These are phyloP conservation scores for Serilophus lunatus DNA, from an alignment of 2,113 vertebrate species.

Conservation along the genomic window DNA sequence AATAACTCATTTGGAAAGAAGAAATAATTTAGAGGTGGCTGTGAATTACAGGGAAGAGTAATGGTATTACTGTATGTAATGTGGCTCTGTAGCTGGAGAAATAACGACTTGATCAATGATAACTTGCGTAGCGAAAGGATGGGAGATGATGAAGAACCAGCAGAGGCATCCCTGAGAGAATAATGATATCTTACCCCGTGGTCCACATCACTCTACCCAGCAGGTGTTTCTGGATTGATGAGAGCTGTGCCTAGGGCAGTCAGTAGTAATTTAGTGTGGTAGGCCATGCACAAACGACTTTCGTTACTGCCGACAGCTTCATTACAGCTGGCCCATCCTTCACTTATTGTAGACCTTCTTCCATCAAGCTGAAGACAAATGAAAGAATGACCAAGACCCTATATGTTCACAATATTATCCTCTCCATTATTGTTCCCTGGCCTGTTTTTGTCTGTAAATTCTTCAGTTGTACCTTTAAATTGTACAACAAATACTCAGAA, in stretches of 20 bases:
- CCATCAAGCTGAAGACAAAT: constrained; percentile 54
- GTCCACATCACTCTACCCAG: neutral
- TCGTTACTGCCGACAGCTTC: constrained; percentile 66
- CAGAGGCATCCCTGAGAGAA: constrained; percentile 44
- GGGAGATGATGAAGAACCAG: constrained; percentile 60
- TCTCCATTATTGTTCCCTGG: constrained; percentile 33
- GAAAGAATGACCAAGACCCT: constrained; percentile 3
- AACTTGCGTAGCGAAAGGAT: constrained; percentile 1
- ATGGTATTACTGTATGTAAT: constrained; percentile 53
- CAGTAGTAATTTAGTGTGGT: constrained; percentile 61
- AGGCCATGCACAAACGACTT: constrained; percentile 49
- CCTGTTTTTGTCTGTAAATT: constrained; percentile 9
- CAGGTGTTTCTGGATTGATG: constrained; percentile 67
- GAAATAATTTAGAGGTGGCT: constrained; percentile 61
- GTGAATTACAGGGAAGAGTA: constrained; percentile 54
- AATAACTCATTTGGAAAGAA: constrained; percentile 59
- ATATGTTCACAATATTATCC: constrained; percentile 36
- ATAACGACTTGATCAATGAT: constrained; percentile 69
- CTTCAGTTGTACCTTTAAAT: neutral
- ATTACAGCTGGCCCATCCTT: constrained; percentile 65
- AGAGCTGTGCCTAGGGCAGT: constrained; percentile 30
- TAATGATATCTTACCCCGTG: constrained; percentile 43
- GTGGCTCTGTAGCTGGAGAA: constrained; percentile 50
- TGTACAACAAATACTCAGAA: neutral
- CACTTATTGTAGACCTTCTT: constrained; percentile 58